Base-by-base conservation (phyloP, 2,113 vertebrate species). In the Chloebia gouldiae region DNA sequence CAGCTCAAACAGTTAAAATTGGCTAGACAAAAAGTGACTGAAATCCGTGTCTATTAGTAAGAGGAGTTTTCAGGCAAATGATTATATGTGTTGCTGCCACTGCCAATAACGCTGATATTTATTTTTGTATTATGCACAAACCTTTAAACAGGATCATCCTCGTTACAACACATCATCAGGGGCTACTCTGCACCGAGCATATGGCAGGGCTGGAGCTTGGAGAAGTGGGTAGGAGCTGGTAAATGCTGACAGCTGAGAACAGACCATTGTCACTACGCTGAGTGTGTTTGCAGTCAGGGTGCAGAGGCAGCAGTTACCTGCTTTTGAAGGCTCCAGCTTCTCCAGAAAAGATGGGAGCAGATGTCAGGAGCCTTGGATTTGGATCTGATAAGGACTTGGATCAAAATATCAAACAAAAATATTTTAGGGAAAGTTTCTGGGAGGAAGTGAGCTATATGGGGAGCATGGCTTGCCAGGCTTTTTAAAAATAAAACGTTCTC, bases 401-500 rank as follows among this genome's bases (percentile, higher is more conserved):
- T 96, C 80, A 90, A 96, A 96, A 96, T 96, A 97, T 94, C 92
- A 90, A 97, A 94, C 93, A 93, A 93, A 94, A 96, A 96, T 96
- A 96, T 95, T 96, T 97, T 96, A 92, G 95, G 86, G 88, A 93
- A 97, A 97, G 96, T 96, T 96, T 92, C 86, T 88, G 86, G 72
- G 94, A 94, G 93, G 95, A 97, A 96, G 92, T 60, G 72, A 96
- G 90, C 95, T 95, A 96, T 93, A 95, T 86, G 90, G 92, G 86
- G 95, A 96, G 83, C 75, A 23, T 31, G 91, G 83, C 88, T 97
- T 96, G 92, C 95, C 95, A 96, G 94, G 83, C 93, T 96, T 97
- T 96, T 95, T 90, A 94, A 96, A 97, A 97, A 95, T 94, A 96
- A 95, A 97, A 85, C 42, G n/a, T 93, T 96, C 91, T 95, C 95